Evolutionary conservation across 2,113 vertebrate species (phyloP), one percentile per base, ranked within the genome.

Genomic region (Rallus limicola): DNA sequence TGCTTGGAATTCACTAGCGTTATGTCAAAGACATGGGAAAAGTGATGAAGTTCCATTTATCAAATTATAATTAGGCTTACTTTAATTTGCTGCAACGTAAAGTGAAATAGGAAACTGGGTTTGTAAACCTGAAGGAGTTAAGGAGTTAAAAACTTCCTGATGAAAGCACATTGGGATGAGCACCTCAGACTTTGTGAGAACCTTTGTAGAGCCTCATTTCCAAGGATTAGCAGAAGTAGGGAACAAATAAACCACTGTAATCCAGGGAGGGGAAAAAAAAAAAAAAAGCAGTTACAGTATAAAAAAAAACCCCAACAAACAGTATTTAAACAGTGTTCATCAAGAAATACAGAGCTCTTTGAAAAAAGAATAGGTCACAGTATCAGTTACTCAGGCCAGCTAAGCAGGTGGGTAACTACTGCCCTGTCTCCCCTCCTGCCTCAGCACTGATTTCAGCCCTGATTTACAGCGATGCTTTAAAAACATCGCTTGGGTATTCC

Each of bases 361-460:
- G 67, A 59, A 81, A 80, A 75, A 65, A 76, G 78, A 48, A 40
- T 0, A 44, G 18, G 18, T 23, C 55, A 36, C 50, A n/a, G 16
- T 10, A 52, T 33, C 91, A 42, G 25, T 44, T 6, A 44, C 28
- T 56, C 25, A 50, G 21, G 36, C 5, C 29, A 29, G 56, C 19
- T 16, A 48, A 75, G 74, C 28, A 16, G 25, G 55, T 16, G 64
- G 72, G 0, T 5, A 71, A 59, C 13, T 65, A 67, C 3, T 19
- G 53, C 42, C 55, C 44, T 68, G 56, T 14, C 36, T 58, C n/a
- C 20, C 29, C 29, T 78, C 28, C 8, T 76, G 67, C 69, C 76
- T 0, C 0, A 60, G 52, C 24, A 38, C 0, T 0, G 9, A 15
- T 7, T 74, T 0, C 0, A 60, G 52, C 21, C 34, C 0, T 0